Conservation (phyloP, 2,113 vertebrate genomes). For the Lampris incognitus region DNA sequence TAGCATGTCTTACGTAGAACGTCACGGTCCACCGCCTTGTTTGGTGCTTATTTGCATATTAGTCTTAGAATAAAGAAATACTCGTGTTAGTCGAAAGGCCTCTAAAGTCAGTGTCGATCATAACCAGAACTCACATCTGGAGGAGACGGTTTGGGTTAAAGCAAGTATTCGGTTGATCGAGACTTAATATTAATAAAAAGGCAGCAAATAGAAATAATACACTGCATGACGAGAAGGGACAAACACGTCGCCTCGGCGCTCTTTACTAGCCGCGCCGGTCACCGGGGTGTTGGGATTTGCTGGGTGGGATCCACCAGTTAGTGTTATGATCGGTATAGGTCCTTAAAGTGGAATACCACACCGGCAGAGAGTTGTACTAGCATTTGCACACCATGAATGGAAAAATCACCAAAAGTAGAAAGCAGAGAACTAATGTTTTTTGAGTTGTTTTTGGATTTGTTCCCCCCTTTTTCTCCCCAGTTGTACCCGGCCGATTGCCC, state of each 20-base stretch:
- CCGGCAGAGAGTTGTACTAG: background rate
- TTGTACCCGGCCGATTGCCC: no score
- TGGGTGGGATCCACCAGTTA: background rate
- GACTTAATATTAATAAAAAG: slow-evolving; percentile 27
- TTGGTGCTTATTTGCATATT: slow-evolving; percentile 14
- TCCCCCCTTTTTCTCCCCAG: no score
- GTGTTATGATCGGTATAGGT: background rate
- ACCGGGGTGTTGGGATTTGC: background rate
- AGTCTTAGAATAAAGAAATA: slow-evolving; percentile 1
- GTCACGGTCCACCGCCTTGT: background rate
- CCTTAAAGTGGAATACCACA: slow-evolving; percentile 7
- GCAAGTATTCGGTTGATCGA: slow-evolving; percentile 38
- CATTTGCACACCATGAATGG: no score
- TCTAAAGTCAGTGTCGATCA: background rate
- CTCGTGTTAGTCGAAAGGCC: slow-evolving; percentile 13
- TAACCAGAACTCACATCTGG: slow-evolving; percentile 6
- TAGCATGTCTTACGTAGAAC: slow-evolving; percentile 29
- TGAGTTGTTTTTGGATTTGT: no score
- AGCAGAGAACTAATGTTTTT: background rate
- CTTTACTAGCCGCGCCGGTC: background rate
- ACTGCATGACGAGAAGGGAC: slow-evolving; percentile 8
- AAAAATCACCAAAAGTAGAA: no score
- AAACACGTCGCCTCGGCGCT: background rate
- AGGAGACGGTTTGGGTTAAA: slow-evolving; percentile 56
- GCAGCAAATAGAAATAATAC: slow-evolving; percentile 29